Evolutionary conservation across 2,888 invertebrate genomes (phyloP).

Genomic region (Ernsta delagoae): DNA sequence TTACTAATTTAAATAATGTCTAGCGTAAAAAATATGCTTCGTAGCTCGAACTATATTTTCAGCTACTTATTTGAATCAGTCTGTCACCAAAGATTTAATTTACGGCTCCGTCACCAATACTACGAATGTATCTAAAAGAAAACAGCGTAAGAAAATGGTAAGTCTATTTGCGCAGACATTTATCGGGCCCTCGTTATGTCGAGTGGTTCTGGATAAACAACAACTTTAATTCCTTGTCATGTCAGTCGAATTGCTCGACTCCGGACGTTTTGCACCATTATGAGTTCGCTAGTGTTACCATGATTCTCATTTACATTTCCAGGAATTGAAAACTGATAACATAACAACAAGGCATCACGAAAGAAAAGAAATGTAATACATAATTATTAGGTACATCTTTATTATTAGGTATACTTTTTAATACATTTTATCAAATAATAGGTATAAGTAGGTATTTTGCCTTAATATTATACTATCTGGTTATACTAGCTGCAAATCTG

Average conservation of each 20-base stretch:
- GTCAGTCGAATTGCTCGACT: slow-evolving; percentile 58
- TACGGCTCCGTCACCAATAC: slow-evolving; percentile 25
- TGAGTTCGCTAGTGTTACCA: slow-evolving; percentile 38
- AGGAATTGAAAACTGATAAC: no score
- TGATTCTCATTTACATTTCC: background rate
- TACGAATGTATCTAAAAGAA: slow-evolving; percentile 10
- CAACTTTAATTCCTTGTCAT: slow-evolving; percentile 61
- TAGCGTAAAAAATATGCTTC: no score
- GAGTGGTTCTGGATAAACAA: slow-evolving; percentile 57
- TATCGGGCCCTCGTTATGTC: slow-evolving; percentile 74
- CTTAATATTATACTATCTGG: no score
- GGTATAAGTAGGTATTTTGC: no score
- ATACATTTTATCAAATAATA: no score
- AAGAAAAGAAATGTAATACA: no score
- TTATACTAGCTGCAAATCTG: no score
- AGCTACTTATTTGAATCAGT: background rate
- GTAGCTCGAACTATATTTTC: no score
- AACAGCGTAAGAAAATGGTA: slow-evolving; percentile 63
- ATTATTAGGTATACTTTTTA: no score
- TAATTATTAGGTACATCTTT: no score
- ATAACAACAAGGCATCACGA: no score
- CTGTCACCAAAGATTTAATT: slow-evolving; percentile 20
- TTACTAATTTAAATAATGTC: no score
- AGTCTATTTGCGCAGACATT: slow-evolving; percentile 67
- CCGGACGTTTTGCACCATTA: slow-evolving; percentile 69